Evolutionary conservation across 2,797 vertebrate species (phyloP).

Genomic region (Arrhamphus sclerolepis): DNA sequence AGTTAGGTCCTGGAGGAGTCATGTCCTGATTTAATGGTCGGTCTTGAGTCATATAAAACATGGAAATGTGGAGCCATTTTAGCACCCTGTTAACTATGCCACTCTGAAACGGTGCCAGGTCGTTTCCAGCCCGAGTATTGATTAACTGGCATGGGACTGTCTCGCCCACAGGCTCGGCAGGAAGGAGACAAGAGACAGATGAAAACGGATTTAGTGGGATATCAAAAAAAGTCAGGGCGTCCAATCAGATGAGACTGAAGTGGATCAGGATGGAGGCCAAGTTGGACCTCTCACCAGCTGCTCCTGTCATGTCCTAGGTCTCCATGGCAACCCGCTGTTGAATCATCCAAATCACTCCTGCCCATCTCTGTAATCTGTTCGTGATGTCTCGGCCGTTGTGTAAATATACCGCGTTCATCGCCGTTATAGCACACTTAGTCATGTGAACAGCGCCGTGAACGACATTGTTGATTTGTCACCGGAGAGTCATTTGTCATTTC

Average conservation of each 20-base stretch:
- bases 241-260: constrained; percentile 9
- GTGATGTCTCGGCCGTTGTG: constrained; percentile 19
- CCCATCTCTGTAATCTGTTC: neutral
- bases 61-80: constrained; percentile 61
- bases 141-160: constrained; percentile 66
- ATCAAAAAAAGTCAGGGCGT: constrained; percentile 5
- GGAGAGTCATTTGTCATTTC: constrained; percentile 71
- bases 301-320: constrained; percentile 27
- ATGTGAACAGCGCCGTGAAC: constrained; percentile 63
- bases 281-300: constrained; percentile 27
- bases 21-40: constrained; percentile 77
- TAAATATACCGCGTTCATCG: constrained; percentile 40
- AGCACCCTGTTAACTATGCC: constrained; percentile 71
- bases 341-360: constrained; percentile 28
- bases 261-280: constrained; percentile 11
- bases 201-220: constrained; percentile 9
- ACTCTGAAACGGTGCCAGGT: constrained; percentile 69
- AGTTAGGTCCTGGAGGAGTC: constrained; percentile 77
- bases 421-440: constrained; percentile 59
- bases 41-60: constrained; percentile 72
- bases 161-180: constrained; percentile 49
- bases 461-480: constrained; percentile 69
- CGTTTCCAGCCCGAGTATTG: constrained; percentile 67
- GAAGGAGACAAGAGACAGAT: constrained; percentile 53
- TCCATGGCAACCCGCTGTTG: constrained; percentile 38